These are phyloP conservation scores for Drosophila tropicalis DNA, from an alignment of 1,140 invertebrate species.

Conservation along the genomic window DNA sequence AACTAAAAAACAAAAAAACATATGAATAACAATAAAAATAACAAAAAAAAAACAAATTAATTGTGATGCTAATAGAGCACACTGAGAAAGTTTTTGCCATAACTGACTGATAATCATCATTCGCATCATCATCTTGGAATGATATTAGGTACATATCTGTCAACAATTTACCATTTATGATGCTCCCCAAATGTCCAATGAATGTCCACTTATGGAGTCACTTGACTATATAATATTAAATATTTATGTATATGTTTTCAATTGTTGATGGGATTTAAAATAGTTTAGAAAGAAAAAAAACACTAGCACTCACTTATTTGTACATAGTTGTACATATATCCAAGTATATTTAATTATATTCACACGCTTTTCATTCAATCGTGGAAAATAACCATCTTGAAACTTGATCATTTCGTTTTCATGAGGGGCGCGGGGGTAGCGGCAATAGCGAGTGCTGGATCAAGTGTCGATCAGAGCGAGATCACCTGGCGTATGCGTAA, in stretches of 20 bases:
- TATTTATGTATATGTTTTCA: neutral
- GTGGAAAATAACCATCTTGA: slow-evolving; percentile 34
- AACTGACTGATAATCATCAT: slow-evolving; percentile 5
- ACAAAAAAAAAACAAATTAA: slow-evolving; percentile 48
- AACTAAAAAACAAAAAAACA: neutral
- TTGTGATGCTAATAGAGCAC: slow-evolving; percentile 62
- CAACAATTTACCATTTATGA: slow-evolving; percentile 28
- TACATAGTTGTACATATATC: slow-evolving; percentile 29
- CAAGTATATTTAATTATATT: slow-evolving; percentile 7
- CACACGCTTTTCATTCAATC: slow-evolving; percentile 41
- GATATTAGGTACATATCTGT: slow-evolving; percentile 18
- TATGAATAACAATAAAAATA: slow-evolving; percentile 30
- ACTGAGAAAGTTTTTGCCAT: slow-evolving; percentile 64
- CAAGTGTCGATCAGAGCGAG: neutral
- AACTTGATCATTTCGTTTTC: slow-evolving; percentile 3
- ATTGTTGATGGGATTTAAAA: neutral
- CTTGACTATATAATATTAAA: neutral
- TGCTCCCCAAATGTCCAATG: slow-evolving; percentile 18
- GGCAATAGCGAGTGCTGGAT: neutral
- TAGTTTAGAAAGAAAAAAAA: slow-evolving; percentile 10
- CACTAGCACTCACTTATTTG: slow-evolving; percentile 10
- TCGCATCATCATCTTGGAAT: slow-evolving; percentile 37
- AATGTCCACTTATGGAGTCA: neutral
- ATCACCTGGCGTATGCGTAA: slow-evolving; percentile 38
- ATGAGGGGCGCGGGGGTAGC: neutral